Conservation (phyloP, 2,888 invertebrate species). For the Mesochorus sp. region DNA sequence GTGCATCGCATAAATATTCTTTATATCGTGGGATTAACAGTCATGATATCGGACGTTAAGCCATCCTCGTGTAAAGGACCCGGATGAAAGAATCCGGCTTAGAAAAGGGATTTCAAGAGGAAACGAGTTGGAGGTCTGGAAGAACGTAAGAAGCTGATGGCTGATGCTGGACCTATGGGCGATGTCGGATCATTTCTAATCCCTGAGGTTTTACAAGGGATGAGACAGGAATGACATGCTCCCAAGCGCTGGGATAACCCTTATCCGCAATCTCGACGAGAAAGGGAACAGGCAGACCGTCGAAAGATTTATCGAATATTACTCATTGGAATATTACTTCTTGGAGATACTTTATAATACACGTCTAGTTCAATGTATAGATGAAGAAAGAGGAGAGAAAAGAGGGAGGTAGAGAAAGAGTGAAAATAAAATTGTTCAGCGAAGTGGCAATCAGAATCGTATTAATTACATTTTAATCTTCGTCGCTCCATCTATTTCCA, state of each 20-base stretch:
- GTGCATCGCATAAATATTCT: slow-evolving; percentile 62
- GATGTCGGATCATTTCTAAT: slow-evolving; percentile 41
- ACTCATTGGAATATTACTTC: too few relatives aligned
- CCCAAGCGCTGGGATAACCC: slow-evolving; percentile 24
- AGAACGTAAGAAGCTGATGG: slow-evolving; percentile 25
- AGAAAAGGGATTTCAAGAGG: slow-evolving; percentile 60
- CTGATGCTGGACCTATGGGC: slow-evolving; percentile 17
- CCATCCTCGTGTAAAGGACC: slow-evolving; percentile 70
- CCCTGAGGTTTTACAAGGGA: slow-evolving; percentile 32
- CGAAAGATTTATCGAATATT: not conserved
- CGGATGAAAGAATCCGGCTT: slow-evolving; percentile 61
- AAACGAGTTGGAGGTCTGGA: slow-evolving; percentile 37
- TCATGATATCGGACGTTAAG: slow-evolving; percentile 71
- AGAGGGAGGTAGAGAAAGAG: too few relatives aligned
- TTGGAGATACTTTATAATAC: too few relatives aligned
- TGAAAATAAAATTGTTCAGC: slow-evolving; percentile 14
- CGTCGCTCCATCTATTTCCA: too few relatives aligned
- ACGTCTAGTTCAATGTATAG: too few relatives aligned
- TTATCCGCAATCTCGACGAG: slow-evolving; percentile 17
- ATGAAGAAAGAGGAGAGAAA: too few relatives aligned
- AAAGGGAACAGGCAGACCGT: slow-evolving; percentile 30
- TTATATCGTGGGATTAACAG: slow-evolving; percentile 69
- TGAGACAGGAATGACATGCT: slow-evolving; percentile 39
- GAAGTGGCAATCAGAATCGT: too few relatives aligned
- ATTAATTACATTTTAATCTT: too few relatives aligned